Conservation (phyloP, 2,888 invertebrate species). For the Plagiodera versicolora region DNA sequence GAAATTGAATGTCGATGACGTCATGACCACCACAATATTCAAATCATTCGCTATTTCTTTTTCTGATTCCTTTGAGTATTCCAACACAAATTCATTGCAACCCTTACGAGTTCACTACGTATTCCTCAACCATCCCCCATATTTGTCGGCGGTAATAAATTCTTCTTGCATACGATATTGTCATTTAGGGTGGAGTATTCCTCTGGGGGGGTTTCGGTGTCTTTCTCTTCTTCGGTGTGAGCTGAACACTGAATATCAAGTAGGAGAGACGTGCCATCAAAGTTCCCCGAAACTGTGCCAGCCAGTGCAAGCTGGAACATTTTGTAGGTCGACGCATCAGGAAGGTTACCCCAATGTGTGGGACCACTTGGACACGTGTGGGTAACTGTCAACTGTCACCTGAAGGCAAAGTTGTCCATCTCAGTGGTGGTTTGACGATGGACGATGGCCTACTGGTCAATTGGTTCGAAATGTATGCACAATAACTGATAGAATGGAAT, state of each 20-base stretch:
- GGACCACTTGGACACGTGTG: background rate
- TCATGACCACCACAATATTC: too few relatives aligned
- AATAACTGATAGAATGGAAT: too few relatives aligned
- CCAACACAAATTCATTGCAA: too few relatives aligned
- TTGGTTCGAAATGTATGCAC: too few relatives aligned
- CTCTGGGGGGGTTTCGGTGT: slow-evolving; percentile 28
- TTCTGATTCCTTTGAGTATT: too few relatives aligned
- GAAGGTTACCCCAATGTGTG: background rate
- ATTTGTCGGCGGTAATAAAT: slow-evolving; percentile 23
- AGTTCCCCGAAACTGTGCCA: background rate
- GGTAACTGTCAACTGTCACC: too few relatives aligned
- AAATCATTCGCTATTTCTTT: too few relatives aligned
- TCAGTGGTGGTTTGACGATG: too few relatives aligned
- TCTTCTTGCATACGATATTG: slow-evolving; percentile 29
- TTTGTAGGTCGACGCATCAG: background rate
- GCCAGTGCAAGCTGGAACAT: background rate
- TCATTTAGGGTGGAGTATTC: slow-evolving; percentile 27
- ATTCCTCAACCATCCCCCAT: background rate
- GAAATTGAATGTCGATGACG: too few relatives aligned
- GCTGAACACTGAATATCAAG: slow-evolving; percentile 33
- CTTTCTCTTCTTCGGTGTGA: slow-evolving; percentile 24
- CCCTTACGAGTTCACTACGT: background rate
- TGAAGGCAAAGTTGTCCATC: too few relatives aligned
- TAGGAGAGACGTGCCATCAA: slow-evolving; percentile 11
- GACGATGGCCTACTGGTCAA: too few relatives aligned